Evolutionary conservation across 2,888 invertebrate genomes (phyloP), one percentile per base, ranked within the genome.

Genomic region (Eulithis prunata): DNA sequence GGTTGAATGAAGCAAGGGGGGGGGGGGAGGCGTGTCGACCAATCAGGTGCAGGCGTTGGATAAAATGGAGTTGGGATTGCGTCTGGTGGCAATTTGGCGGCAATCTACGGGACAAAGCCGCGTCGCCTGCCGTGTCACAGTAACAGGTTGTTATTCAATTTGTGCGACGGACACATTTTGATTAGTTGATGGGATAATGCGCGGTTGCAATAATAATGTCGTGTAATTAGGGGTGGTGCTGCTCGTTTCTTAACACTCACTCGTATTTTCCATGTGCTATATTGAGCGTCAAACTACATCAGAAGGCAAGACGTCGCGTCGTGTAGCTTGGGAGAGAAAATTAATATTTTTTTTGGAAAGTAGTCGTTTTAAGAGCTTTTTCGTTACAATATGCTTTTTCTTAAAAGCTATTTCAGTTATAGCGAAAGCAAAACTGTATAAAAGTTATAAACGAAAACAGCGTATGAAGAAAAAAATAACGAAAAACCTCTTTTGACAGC

Each of bases 61-160:
- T 87, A 87, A 71, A 91, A 89, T 88, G 82, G 89, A 88, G 85
- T 85, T 84, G 85, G 85, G 86, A 85, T 83, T 82, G 83, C 83
- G 81, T 84, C 87, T 87, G 89, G 81, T 87, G 86, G 80, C 91
- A 91, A 91, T 91, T 90, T 91, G 88, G 85, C 84, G 86, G 62
- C 90, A 92, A 91, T 91, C 90, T 91, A 85, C 80, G 81, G 83
- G 79, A 92, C 91, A 91, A 92, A 87, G 88, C 78, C 82, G 82
- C 78, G 85, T 79, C 81, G 72, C 76, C 76, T 71, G 78, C 76
- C 70, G 71, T 47, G 77, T 80, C 72, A 84, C 81, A 82, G 83
- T 89, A 89, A 89, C 90, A 89, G 85, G 87, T 89, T 88, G 87
- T 91, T 91, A 91, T 88, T 87, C 89, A 89, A 90, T 90, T 87